A percentile compares a stretch with the other conserved stretches of the same genome.
These are phyloP conservation scores for Tinea pellionella DNA, from an alignment of 2,888 invertebrate species.

Conservation along the genomic window DNA sequence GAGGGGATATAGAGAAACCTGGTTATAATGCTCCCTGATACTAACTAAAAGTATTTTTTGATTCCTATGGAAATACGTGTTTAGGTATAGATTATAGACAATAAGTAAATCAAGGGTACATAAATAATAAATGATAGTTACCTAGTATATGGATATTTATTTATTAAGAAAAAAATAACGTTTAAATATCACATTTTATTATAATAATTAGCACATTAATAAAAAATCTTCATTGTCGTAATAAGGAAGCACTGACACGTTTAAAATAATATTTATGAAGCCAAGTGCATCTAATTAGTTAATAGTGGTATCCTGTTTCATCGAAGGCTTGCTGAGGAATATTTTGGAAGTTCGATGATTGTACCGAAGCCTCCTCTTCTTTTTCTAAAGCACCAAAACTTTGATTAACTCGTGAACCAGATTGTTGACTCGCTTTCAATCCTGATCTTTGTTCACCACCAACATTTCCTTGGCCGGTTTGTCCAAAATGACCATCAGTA, in stretches of 20 bases:
- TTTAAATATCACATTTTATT: not conserved
- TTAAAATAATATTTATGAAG: not conserved
- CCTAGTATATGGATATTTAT: too few species aligned
- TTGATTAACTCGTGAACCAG: slow-evolving; percentile 22
- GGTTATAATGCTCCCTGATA: too few species aligned
- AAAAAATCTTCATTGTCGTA: not conserved
- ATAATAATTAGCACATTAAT: not conserved
- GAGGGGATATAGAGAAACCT: too few species aligned
- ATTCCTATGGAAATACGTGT: too few species aligned
- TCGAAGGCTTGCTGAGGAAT: slow-evolving; percentile 50
- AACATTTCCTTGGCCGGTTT: not conserved
- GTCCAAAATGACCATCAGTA: slow-evolving; percentile 11
- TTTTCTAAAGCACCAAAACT: slow-evolving; percentile 28
- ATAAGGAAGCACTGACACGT: not conserved
- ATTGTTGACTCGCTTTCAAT: slow-evolving; percentile 10
- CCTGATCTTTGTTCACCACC: not conserved
- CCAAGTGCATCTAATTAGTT: slow-evolving; percentile 16
- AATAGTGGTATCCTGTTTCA: slow-evolving; percentile 55
- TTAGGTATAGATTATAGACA: too few species aligned
- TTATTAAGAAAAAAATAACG: too few species aligned
- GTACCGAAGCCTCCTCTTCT: slow-evolving; percentile 44
- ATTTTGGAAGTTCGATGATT: slow-evolving; percentile 27
- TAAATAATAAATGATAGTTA: too few species aligned
- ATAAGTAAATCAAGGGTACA: too few species aligned
- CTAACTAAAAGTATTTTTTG: too few species aligned